phyloP scores from a whole-genome alignment of 1,140 invertebrate genomes.

The Dreissena polymorpha region DNA sequence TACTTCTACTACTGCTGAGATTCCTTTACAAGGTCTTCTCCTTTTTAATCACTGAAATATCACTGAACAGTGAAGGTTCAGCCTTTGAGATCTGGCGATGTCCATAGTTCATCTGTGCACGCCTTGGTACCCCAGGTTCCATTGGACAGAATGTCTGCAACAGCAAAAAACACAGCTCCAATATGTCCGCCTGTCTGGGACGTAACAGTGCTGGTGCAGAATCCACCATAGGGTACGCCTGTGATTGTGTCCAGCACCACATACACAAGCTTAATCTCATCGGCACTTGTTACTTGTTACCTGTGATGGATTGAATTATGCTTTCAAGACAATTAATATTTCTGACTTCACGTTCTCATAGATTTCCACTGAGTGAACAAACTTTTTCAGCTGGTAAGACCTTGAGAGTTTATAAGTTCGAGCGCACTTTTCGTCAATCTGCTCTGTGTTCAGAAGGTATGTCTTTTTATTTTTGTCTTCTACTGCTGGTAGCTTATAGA shows the following conservation, averaged over 20 bases:
- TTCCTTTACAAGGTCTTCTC: background rate
- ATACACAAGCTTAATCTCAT: conserved; percentile 21
- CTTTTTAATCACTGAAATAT: conserved; percentile 8
- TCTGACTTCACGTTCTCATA: conserved; percentile 6
- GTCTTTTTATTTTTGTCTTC: conserved; percentile 24
- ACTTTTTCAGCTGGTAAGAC: conserved; percentile 7
- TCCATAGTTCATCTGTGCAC: conserved; percentile 11
- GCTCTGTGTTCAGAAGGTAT: conserved; percentile 11
- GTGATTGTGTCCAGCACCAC: conserved; percentile 12
- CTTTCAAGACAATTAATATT: background rate
- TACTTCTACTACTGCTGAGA: background rate
- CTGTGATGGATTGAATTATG: conserved; percentile 22
- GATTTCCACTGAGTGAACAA: conserved; percentile 5
- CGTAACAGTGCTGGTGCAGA: conserved; percentile 33
- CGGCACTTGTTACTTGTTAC: conserved; percentile 10
- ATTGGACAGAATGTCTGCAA: background rate
- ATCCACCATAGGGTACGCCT: conserved; percentile 28
- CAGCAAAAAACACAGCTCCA: conserved; percentile 15
- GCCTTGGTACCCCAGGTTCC: background rate
- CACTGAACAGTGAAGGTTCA: background rate
- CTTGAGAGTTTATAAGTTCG: conserved; percentile 31
- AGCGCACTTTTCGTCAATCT: background rate
- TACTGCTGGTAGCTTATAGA: background rate
- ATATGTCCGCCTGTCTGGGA: conserved; percentile 5
- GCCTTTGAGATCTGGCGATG: conserved; percentile 21